phyloP scores from a whole-genome alignment of 2,113 vertebrate species.

The Arizona elegans region DNA sequence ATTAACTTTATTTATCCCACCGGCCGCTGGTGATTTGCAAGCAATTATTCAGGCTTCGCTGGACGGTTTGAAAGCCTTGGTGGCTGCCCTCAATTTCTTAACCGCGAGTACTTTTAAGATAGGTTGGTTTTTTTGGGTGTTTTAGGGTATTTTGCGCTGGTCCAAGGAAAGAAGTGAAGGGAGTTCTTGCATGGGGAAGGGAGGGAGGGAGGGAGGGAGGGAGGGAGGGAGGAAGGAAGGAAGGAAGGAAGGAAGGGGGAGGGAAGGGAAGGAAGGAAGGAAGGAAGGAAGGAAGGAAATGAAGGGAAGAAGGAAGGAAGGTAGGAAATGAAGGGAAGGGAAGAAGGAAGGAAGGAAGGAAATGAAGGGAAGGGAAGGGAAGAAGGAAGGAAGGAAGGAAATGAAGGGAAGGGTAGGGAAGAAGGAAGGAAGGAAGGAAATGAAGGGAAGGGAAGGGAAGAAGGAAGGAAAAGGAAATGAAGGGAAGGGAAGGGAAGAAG shows the following conservation, averaged over 20 bases:
- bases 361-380: too few relatives aligned
- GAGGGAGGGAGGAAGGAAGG: too few relatives aligned
- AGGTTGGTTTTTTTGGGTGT: neutral
- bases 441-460: too few relatives aligned
- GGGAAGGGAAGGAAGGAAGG: neutral
- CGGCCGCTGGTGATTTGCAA: neutral
- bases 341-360: too few relatives aligned
- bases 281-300: neutral
- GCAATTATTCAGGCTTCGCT: neutral
- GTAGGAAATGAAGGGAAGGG: too few relatives aligned
- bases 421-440: too few relatives aligned
- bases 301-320: too few relatives aligned
- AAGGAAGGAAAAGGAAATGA: too few relatives aligned
- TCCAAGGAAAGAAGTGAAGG: neutral
- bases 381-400: too few relatives aligned
- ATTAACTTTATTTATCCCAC: neutral
- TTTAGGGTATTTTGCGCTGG: neutral
- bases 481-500: neutral
- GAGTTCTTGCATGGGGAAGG: neutral
- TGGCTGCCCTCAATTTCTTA: neutral
- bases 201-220: too few relatives aligned
- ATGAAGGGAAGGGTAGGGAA: neutral
- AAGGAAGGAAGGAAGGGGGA: too few relatives aligned
- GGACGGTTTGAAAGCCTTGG: neutral
- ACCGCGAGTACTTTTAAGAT: neutral